Evolutionary conservation across 2,888 invertebrate genomes (phyloP).

Genomic region (Tetranychus piercei): DNA sequence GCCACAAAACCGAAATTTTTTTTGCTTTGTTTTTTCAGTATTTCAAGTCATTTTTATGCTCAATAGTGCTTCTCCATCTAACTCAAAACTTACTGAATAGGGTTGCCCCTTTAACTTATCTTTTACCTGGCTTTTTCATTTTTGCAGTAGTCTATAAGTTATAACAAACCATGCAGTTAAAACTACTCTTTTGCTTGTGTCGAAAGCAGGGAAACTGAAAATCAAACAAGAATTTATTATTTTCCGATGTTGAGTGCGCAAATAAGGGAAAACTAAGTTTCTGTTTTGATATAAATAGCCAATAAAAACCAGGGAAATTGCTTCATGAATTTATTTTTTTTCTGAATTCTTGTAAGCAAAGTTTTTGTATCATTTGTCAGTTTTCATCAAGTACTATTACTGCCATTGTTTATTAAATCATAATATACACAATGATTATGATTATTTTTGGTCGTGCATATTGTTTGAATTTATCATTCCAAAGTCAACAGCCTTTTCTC

Average conservation of each 20-base stretch:
- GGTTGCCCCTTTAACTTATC: too few species aligned
- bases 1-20: not conserved
- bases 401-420: too few species aligned
- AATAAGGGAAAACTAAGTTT: too few species aligned
- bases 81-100: too few species aligned
- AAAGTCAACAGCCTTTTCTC: not conserved
- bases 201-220: not conserved
- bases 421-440: too few species aligned
- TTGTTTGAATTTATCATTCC: not conserved
- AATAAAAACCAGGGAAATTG: too few species aligned
- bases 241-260: too few species aligned
- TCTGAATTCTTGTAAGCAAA: not conserved
- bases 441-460: not conserved
- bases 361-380: not conserved
- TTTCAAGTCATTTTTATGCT: not conserved
- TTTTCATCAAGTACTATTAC: not conserved
- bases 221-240: not conserved
- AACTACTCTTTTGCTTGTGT: not conserved
- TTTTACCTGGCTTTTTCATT: too few species aligned
- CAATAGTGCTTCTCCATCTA: not conserved
- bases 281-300: too few species aligned
- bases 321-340: too few species aligned
- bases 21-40: not conserved
- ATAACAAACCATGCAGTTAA: not conserved
- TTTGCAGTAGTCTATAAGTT: not conserved